phyloP scores from a whole-genome alignment of 2,113 vertebrate species.

The Porphyrio hochstetteri region DNA sequence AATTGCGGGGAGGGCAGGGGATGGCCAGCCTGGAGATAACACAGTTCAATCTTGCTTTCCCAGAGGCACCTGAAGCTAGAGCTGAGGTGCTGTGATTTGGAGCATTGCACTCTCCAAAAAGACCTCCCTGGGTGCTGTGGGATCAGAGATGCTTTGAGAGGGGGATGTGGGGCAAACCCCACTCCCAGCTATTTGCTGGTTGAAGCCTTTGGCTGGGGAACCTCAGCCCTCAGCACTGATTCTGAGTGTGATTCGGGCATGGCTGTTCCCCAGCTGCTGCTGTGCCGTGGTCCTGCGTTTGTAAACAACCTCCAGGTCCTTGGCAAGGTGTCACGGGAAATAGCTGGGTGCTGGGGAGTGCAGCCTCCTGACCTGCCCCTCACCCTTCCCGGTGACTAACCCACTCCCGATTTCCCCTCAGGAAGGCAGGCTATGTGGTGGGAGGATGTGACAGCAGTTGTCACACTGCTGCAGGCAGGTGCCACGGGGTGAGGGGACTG shows the following conservation, averaged over 20 bases:
- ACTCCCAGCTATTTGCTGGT: neutral
- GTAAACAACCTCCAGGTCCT: neutral
- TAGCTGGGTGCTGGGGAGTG: neutral
- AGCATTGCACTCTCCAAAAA: accelerated
- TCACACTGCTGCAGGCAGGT: neutral
- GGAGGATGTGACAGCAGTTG: constrained; percentile 24
- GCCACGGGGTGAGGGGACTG: neutral
- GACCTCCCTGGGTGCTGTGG: accelerated
- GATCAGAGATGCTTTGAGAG: neutral
- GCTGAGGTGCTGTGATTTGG: accelerated
- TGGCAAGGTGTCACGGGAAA: constrained; percentile 19
- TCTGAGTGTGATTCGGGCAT: neutral
- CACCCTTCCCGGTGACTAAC: neutral
- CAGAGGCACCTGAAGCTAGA: neutral
- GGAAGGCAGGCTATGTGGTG: neutral
- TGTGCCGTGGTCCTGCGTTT: neutral
- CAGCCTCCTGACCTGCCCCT: neutral
- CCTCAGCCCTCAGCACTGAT: neutral
- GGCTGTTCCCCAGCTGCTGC: accelerated
- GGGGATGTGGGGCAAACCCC: neutral
- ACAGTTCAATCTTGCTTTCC: neutral
- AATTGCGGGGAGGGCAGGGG: neutral
- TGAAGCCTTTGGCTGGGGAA: neutral
- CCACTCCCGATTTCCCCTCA: neutral
- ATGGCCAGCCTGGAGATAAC: neutral